Conservation (phyloP, 2,113 vertebrate genomes). For the Nothocercus nigrocapillus region DNA sequence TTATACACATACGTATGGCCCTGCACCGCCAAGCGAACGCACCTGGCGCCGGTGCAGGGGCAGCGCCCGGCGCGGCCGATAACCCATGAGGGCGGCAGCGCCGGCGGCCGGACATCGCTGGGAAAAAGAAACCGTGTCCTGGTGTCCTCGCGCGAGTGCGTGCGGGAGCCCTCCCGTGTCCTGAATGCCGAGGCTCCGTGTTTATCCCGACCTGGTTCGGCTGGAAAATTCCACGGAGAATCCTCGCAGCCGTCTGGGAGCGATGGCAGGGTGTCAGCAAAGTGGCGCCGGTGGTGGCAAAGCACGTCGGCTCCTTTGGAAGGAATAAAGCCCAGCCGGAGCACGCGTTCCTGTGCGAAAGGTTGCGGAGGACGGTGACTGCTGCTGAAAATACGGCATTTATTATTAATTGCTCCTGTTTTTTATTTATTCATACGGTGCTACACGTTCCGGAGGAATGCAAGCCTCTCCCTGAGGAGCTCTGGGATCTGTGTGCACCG, state of each 20-base stretch:
- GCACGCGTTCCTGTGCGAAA: neutral
- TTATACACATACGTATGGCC: no score
- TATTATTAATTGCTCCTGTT: neutral
- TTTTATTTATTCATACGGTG: neutral
- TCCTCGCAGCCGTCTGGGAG: neutral
- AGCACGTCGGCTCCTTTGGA: neutral
- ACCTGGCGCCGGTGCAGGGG: no score
- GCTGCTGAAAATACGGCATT: neutral
- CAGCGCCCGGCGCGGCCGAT: no score
- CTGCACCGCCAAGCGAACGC: no score
- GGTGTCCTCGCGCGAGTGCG: no score
- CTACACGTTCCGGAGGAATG: neutral
- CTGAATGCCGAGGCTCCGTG: neutral
- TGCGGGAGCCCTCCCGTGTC: neutral
- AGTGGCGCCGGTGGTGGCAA: neutral
- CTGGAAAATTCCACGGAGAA: neutral
- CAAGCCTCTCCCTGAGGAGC: neutral
- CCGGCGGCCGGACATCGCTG: no score
- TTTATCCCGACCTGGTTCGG: neutral
- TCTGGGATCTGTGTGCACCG: rapidly evolving
- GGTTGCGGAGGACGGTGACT: neutral
- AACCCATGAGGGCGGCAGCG: no score
- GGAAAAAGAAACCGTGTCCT: no score
- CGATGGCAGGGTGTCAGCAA: neutral
- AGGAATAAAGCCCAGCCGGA: neutral